These are phyloP conservation scores for Cydia pomonella DNA, from an alignment of 1,140 invertebrate genomes.

Conservation along the genomic window DNA sequence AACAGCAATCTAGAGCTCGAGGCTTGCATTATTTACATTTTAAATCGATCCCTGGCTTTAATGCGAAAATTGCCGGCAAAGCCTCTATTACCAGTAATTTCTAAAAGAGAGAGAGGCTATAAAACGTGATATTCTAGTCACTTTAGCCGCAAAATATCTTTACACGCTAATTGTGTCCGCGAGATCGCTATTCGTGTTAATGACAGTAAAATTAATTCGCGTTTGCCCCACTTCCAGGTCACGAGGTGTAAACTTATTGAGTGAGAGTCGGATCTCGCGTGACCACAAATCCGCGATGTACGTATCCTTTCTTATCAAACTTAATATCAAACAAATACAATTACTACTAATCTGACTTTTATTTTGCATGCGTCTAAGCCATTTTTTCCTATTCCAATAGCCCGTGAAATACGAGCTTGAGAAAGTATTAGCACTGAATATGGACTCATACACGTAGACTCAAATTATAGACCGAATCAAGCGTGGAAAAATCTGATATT, in stretches of 20 bases:
- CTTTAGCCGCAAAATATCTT: conserved; percentile 1
- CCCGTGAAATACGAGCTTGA: background rate
- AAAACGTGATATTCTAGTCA: conserved; percentile 3
- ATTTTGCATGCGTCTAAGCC: background rate
- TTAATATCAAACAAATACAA: background rate
- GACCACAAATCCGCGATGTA: background rate
- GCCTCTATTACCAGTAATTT: conserved; percentile 21
- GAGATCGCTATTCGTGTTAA: conserved; percentile 36
- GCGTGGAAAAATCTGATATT: conserved; percentile 28
- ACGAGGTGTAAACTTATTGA: conserved; percentile 25
- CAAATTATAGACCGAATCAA: background rate
- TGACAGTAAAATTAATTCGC: conserved; percentile 36
- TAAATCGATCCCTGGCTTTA: background rate
- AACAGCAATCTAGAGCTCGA: background rate
- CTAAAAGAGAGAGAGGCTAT: conserved; percentile 12
- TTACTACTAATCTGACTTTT: background rate
- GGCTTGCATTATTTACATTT: conserved; percentile 23
- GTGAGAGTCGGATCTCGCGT: conserved; percentile 31
- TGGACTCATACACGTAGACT: conserved; percentile 2
- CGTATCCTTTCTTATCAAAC: background rate
- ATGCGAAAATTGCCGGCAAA: conserved; percentile 24
- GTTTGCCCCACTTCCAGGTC: conserved; percentile 23
- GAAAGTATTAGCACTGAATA: background rate
- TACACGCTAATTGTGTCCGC: conserved; percentile 24
- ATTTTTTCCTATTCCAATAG: background rate